Evolutionary conservation across 2,888 invertebrate genomes (phyloP).

Genomic region (Dasysyrphus albostriatus): DNA sequence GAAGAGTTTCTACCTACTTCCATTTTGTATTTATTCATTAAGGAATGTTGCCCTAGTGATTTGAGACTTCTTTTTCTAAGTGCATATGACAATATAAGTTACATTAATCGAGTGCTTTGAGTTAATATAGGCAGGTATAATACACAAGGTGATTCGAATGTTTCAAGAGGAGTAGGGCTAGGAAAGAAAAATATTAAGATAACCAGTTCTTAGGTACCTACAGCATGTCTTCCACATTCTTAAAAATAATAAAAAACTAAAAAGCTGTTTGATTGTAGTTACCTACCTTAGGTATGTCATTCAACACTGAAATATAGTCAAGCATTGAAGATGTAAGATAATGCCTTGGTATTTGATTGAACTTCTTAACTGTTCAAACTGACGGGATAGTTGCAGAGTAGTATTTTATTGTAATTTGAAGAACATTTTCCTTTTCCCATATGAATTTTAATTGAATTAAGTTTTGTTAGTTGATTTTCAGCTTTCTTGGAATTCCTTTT

Average conservation of each 20-base stretch:
- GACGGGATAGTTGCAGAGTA: conserved; percentile 35
- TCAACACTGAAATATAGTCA: too few species aligned
- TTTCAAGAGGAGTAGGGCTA: neutral
- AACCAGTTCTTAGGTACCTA: neutral
- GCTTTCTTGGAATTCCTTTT: conserved; percentile 46
- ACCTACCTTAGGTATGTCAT: too few species aligned
- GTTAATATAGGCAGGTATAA: neutral
- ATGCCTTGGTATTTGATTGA: conserved; percentile 27
- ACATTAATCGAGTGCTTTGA: conserved; percentile 1
- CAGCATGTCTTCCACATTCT: neutral
- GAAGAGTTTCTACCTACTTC: neutral
- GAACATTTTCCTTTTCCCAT: conserved; percentile 43
- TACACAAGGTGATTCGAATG: neutral
- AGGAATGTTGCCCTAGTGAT: neutral
- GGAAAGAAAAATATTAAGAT: neutral
- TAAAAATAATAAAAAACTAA: too few species aligned
- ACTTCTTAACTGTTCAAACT: conserved; percentile 50
- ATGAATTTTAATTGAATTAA: conserved; percentile 63
- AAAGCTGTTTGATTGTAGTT: too few species aligned
- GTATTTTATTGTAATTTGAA: conserved; percentile 54
- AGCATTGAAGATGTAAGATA: too few species aligned
- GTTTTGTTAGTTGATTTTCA: conserved; percentile 46
- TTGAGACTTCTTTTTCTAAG: conserved; percentile 18
- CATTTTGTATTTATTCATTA: conserved; percentile 10
- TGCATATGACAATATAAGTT: conserved; percentile 16